Conservation (phyloP, 2,888 invertebrate species). For the Yponomeuta evonymella region DNA sequence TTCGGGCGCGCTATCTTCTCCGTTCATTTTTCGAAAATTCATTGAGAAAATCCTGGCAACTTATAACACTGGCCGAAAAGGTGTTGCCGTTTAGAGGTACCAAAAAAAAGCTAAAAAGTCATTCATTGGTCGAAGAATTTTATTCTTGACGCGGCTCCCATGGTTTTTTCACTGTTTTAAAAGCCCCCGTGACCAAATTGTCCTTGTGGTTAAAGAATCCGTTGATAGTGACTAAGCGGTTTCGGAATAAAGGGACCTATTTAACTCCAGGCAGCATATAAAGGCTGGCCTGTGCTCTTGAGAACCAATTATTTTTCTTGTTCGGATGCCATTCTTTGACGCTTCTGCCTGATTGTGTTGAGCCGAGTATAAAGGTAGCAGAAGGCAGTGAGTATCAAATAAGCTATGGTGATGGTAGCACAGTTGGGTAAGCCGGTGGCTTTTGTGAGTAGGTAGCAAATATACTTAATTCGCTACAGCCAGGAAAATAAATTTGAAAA, state of each 20-base stretch:
- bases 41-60: constrained; percentile 13
- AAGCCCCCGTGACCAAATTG: constrained; percentile 55
- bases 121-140: constrained; percentile 40
- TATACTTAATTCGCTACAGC: too few species aligned
- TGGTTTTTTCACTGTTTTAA: constrained; percentile 42
- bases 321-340: constrained; percentile 1
- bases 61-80: constrained; percentile 31
- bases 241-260: constrained; percentile 4
- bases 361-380: background rate
- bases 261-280: background rate
- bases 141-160: constrained; percentile 56
- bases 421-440: too few species aligned
- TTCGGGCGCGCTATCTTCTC: constrained; percentile 9
- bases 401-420: background rate
- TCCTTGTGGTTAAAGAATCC: constrained; percentile 45
- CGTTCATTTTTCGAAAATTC: constrained; percentile 13
- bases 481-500: too few species aligned
- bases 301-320: constrained; percentile 3
- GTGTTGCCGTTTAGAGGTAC: constrained; percentile 21
- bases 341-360: background rate
- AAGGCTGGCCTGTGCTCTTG: background rate
- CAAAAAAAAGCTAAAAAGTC: constrained; percentile 34
- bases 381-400: background rate
- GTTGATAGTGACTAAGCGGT: constrained; percentile 42
- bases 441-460: too few species aligned